phyloP scores from a whole-genome alignment of 2,113 vertebrate species.

The Pseudopipra pipra region DNA sequence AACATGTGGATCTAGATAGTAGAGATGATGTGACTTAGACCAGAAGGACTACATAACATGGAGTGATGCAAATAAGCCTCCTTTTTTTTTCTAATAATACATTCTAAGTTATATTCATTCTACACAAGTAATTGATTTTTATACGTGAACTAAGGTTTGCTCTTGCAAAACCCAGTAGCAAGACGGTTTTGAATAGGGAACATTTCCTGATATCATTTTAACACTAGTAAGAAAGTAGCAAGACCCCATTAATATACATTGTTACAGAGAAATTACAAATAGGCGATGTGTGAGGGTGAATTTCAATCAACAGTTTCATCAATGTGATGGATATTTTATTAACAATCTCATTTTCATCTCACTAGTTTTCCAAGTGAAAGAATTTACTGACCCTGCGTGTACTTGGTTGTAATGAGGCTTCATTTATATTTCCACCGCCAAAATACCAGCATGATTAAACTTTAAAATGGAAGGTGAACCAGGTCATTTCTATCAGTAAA shows the following conservation, averaged over 20 bases:
- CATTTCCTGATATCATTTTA: background rate
- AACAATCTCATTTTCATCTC: constrained; percentile 33
- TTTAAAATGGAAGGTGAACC: background rate
- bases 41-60: background rate
- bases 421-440: constrained; percentile 9
- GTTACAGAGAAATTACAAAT: constrained; percentile 24
- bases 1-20: background rate
- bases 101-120: background rate
- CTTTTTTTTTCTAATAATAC: background rate
- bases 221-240: background rate
- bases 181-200: background rate
- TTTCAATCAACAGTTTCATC: constrained; percentile 67
- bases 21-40: background rate
- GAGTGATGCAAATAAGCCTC: background rate
- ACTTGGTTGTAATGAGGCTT: constrained; percentile 30
- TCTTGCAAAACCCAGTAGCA: background rate
- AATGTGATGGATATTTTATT: constrained; percentile 55
- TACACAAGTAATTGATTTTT: background rate
- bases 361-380: constrained; percentile 30
- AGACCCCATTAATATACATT: constrained; percentile 19
- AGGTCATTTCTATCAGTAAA: background rate
- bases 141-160: background rate
- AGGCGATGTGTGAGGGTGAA: constrained; percentile 28
- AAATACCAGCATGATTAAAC: constrained; percentile 31
- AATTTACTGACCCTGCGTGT: constrained; percentile 18